Percentiles rank a stretch among this genome's conserved stretches.
Conservation (phyloP, 2,113 vertebrate species). For the Paratilapia polleni region DNA sequence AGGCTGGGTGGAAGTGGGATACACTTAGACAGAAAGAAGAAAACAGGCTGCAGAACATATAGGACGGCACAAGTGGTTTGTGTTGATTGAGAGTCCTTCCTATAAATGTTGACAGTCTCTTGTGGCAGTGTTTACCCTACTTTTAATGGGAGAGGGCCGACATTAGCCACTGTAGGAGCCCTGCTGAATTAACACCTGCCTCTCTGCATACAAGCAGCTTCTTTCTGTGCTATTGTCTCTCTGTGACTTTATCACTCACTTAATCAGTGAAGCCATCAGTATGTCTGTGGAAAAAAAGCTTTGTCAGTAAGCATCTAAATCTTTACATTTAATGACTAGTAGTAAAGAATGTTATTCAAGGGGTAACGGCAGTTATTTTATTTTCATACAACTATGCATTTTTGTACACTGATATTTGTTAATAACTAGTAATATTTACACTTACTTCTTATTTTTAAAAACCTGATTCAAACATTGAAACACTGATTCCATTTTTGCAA, state of each 20-base stretch:
- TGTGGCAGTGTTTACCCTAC: constrained; percentile 53
- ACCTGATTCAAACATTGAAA: not conserved
- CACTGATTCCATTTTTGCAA: not conserved
- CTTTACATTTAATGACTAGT: not conserved
- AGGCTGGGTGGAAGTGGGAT: constrained; percentile 30
- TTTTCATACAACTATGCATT: not conserved
- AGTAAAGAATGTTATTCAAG: not conserved
- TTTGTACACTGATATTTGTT: not conserved
- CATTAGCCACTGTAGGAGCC: constrained; percentile 44
- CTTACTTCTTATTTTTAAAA: no score
- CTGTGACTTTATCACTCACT: constrained; percentile 40
- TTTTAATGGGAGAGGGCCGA: constrained; percentile 45
- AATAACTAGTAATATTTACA: not conserved
- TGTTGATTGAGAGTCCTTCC: constrained; percentile 55
- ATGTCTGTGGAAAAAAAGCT: constrained; percentile 1
- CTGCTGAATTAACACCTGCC: constrained; percentile 59
- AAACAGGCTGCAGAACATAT: constrained; percentile 29
- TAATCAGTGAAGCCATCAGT: constrained; percentile 45
- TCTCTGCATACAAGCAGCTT: constrained; percentile 44
- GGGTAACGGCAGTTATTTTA: not conserved
- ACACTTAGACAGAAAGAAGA: not conserved
- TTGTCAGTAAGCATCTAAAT: not conserved
- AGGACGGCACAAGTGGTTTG: constrained; percentile 36
- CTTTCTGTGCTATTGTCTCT: constrained; percentile 45
- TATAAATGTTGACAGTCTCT: constrained; percentile 63